These are phyloP conservation scores for Cyclura pinguis DNA, from an alignment of 2,797 vertebrate genomes.

Conservation along the genomic window DNA sequence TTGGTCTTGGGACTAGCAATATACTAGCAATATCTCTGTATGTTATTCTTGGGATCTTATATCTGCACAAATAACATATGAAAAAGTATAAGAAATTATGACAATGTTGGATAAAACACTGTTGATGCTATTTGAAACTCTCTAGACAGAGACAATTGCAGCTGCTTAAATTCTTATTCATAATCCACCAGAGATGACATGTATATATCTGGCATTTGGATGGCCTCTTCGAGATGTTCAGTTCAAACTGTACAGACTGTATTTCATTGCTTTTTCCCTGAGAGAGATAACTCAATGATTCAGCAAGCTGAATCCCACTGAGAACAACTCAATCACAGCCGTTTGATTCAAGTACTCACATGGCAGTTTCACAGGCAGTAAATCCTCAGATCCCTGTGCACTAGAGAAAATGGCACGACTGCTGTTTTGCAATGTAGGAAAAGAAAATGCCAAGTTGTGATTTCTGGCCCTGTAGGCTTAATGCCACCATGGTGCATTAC, in stretches of 20 bases:
- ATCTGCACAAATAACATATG: background rate
- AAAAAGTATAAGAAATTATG: background rate
- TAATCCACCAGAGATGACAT: background rate
- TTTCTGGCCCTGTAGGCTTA: background rate
- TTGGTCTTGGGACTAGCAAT: background rate
- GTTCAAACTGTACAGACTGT: background rate
- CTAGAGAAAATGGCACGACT: background rate
- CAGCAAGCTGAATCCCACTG: background rate
- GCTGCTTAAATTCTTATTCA: background rate
- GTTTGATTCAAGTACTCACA: slow-evolving; percentile 21
- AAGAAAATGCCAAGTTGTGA: fast-evolving
- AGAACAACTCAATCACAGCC: background rate
- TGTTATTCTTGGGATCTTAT: background rate
- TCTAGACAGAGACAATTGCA: background rate
- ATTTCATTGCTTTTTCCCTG: slow-evolving; percentile 1
- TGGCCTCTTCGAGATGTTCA: background rate
- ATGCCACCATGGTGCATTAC: background rate
- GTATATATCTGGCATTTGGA: background rate
- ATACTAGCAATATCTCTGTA: background rate
- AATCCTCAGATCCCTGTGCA: background rate
- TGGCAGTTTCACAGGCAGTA: background rate
- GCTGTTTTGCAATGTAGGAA: background rate
- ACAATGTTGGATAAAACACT: background rate
- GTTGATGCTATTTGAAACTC: background rate
- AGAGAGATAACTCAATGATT: slow-evolving; percentile 13